Base-by-base conservation (phyloP, 2,113 vertebrate species). In the Chlorodrepanis virens region DNA sequence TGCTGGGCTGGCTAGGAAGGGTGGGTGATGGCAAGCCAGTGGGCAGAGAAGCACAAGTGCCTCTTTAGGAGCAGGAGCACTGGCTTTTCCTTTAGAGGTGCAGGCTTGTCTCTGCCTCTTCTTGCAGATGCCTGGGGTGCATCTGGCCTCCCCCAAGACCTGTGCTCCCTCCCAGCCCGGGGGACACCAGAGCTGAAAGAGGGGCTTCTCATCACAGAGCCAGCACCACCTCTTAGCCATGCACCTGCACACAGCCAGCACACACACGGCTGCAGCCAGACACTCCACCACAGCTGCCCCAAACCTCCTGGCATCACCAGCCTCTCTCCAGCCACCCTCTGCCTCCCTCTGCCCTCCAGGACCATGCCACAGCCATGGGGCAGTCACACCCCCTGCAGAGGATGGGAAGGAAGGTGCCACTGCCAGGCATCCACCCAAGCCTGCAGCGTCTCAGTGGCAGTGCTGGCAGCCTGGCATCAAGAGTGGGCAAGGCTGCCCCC, bases 401-500 rank as follows among this genome's bases (percentile, higher is more conserved):
- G 37, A 22, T 4, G 3, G 31, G 42, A 18, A 65, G 24, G 40
- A 65, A 35, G 40, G 14, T 19, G 50, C 7, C 5, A 3, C 23
- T 12, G 12, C 25, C 4, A 1, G 11, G 9, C 2, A 18, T 24
- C 40, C 19, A 5, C 14, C 39, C 23, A 8, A 47, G 47, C 21
- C 47, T 4, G 0, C 0, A 0, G 40, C 3, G 11, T 44, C 40
- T 49, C 2, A 1, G 49, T 9, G 3, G 49, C 12, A 4, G 42
- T 2, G 8, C 50, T 83, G 50, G 65, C 2, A 3, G 44, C 54
- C 23, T 2, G 31, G 56, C 52, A 24, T 10, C 4, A 1, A 35
- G 20, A 27, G 14, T 15, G 0, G 37, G 6, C 9, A 28, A 10
- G 16, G 24, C 17, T 54, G 29, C 9, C 20, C 9, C 18, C 8